A percentile compares a stretch with the other conserved stretches of the same genome.
These are phyloP conservation scores for Argyrosomus japonicus DNA, from an alignment of 2,113 vertebrate genomes.

Conservation along the genomic window DNA sequence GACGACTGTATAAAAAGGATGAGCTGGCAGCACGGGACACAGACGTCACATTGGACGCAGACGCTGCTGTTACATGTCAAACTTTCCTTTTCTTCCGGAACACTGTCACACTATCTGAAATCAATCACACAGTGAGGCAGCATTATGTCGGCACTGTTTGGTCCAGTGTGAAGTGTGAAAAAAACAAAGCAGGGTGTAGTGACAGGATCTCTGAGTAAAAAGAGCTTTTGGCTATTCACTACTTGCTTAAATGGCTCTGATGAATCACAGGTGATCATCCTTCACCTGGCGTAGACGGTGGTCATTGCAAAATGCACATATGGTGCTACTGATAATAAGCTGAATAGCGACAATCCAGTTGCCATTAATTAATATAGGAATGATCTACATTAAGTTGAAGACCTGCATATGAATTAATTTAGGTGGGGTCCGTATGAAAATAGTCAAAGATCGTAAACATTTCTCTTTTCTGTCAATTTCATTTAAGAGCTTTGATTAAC, in stretches of 20 bases:
- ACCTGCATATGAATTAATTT: not conserved
- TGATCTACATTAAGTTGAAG: no score
- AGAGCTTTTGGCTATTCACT: not conserved
- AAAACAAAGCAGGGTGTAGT: no score
- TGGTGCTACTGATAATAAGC: not conserved
- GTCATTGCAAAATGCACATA: not conserved
- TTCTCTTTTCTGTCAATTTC: not conserved
- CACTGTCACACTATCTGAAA: no score
- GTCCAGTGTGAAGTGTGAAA: no score
- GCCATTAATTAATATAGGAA: not conserved
- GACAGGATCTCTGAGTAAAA: no score
- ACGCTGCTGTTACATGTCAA: no score
- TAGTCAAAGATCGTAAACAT: not conserved
- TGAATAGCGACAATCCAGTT: not conserved
- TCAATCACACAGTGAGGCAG: no score
- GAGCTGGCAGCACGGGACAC: no score
- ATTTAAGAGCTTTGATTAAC: not conserved
- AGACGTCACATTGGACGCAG: no score
- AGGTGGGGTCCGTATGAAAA: not conserved
- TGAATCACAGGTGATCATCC: not conserved
- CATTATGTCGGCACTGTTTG: no score
- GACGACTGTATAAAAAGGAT: no score
- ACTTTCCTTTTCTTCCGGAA: no score
- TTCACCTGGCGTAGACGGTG: not conserved
- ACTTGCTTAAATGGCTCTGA: not conserved